Percentiles rank a stretch among this genome's conserved stretches.
Evolutionary conservation across 2,888 invertebrate species (phyloP).

Genomic region (Antitype chi): DNA sequence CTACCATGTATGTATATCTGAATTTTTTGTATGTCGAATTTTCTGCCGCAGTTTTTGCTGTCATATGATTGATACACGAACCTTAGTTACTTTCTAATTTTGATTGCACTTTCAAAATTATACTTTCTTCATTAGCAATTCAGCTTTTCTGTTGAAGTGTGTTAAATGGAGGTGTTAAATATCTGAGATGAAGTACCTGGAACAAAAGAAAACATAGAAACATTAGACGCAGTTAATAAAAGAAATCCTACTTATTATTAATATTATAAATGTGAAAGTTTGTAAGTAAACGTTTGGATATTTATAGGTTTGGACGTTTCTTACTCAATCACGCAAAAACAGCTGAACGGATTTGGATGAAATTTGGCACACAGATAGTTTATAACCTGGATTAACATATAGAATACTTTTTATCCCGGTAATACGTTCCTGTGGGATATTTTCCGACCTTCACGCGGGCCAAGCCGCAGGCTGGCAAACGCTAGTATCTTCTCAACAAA

Average conservation of each 20-base stretch:
- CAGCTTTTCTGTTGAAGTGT: conserved; percentile 3
- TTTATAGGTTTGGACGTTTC: too few species aligned
- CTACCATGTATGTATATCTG: conserved; percentile 17
- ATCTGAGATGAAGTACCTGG: conserved; percentile 46
- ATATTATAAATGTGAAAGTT: background rate
- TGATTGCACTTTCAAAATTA: conserved; percentile 22
- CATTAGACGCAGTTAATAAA: conserved; percentile 32
- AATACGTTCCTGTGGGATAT: too few species aligned
- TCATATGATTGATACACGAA: conserved; percentile 22
- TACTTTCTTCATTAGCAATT: conserved; percentile 26
- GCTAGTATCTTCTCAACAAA: background rate
- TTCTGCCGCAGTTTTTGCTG: conserved; percentile 33
- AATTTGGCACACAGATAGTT: too few species aligned
- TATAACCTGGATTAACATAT: too few species aligned
- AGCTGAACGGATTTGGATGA: too few species aligned
- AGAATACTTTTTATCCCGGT: too few species aligned
- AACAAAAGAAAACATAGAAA: conserved; percentile 41
- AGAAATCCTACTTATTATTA: background rate
- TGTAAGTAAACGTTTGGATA: too few species aligned
- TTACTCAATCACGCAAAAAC: too few species aligned
- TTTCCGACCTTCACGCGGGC: too few species aligned
- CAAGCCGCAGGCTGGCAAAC: background rate
- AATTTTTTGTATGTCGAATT: conserved; percentile 7
- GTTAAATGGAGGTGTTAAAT: conserved; percentile 11
- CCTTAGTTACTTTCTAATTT: conserved; percentile 23